These are phyloP conservation scores for Euura saliciscinereae DNA, from an alignment of 1,140 invertebrate genomes.

Conservation along the genomic window DNA sequence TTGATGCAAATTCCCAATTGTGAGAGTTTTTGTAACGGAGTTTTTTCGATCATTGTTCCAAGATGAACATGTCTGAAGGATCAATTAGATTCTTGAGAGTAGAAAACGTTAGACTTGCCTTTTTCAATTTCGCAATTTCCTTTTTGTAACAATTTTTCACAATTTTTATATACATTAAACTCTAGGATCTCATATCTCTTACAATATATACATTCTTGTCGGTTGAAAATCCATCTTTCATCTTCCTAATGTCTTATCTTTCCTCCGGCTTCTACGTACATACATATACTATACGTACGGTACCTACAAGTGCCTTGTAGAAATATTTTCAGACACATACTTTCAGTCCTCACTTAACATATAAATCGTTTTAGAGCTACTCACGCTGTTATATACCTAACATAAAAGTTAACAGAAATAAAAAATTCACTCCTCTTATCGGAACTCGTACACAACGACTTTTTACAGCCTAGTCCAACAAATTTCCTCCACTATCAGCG, in stretches of 20 bases:
- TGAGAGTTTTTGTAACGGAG: no score
- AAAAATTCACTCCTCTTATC: no score
- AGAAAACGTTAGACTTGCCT: no score
- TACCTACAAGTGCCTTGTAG: neutral
- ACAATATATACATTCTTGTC: neutral
- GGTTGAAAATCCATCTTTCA: slow-evolving; percentile 3
- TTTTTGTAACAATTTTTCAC: neutral
- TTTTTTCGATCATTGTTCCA: no score
- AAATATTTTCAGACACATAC: neutral
- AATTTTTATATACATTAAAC: neutral
- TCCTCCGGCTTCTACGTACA: neutral
- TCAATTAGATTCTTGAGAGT: no score
- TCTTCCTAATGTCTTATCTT: neutral
- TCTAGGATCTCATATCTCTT: neutral
- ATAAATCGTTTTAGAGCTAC: neutral
- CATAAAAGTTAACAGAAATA: no score
- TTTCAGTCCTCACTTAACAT: neutral
- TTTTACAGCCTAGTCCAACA: no score
- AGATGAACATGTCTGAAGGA: no score
- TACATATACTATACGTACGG: neutral
- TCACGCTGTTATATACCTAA: neutral
- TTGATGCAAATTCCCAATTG: no score
- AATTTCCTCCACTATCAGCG: no score
- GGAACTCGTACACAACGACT: no score
- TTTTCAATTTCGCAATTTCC: neutral